Conservation (phyloP, 2,797 vertebrate species). For the Cygnus olor region DNA sequence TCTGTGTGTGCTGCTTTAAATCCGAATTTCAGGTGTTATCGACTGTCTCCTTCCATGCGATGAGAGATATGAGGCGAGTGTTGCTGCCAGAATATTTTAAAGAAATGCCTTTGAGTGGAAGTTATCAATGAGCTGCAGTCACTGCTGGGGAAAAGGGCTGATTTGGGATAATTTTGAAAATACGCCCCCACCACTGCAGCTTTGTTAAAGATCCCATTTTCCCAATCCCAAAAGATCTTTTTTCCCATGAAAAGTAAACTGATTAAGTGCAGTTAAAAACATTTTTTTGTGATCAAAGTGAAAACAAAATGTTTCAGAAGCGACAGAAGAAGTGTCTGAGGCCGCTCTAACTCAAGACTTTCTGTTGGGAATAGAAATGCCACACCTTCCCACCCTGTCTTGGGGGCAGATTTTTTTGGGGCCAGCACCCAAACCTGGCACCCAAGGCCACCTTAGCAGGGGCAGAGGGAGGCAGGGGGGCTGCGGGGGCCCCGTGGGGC, state of each 20-base stretch:
- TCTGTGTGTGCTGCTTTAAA: accelerated
- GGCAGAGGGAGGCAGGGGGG: accelerated
- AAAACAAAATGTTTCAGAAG: not conserved
- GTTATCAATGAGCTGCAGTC: not conserved
- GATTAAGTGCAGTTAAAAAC: not conserved
- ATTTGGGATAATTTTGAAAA: not conserved
- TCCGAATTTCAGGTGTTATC: not conserved
- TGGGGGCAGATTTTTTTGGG: not conserved
- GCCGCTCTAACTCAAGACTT: constrained; percentile 28
- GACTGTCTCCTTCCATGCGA: not conserved
- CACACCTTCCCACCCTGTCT: not conserved
- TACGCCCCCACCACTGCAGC: not conserved
- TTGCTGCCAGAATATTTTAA: not conserved
- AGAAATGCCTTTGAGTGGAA: not conserved
- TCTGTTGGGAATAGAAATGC: not conserved
- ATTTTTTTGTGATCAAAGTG: constrained; percentile 1
- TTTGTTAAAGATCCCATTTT: not conserved
- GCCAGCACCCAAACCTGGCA: accelerated
- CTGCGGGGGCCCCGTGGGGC: accelerated
- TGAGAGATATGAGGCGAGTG: accelerated
- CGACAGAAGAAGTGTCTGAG: constrained; percentile 39
- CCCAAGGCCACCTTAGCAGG: not conserved
- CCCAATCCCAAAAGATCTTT: not conserved
- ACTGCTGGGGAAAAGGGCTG: not conserved
- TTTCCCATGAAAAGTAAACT: not conserved